phyloP scores from a whole-genome alignment of 2,797 vertebrate genomes.

The Lepilemur ruficaudatus region DNA sequence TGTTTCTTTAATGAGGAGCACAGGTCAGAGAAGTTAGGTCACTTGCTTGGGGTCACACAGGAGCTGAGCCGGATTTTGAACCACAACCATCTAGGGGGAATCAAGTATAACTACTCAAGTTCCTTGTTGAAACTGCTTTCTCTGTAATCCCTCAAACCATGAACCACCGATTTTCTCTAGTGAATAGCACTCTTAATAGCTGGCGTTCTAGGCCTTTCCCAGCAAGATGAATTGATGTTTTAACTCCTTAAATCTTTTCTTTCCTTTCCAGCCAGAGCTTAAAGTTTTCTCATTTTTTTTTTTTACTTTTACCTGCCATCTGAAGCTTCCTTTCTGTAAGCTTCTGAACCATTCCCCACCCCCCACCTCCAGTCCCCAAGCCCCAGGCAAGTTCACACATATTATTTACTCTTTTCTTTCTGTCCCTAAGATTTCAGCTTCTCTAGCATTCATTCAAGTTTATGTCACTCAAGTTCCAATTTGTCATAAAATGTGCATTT shows the following conservation, averaged over 20 bases:
- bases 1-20: neutral
- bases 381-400: neutral
- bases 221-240: neutral
- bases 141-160: neutral
- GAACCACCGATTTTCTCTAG: neutral
- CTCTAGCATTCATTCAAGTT: neutral
- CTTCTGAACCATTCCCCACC: neutral
- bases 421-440: neutral
- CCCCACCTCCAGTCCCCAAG: neutral
- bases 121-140: neutral
- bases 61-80: neutral
- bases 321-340: neutral
- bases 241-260: neutral
- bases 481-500: constrained; percentile 29
- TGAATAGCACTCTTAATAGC: neutral
- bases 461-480: constrained; percentile 26
- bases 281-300: neutral
- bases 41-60: neutral
- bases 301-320: neutral
- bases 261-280: neutral
- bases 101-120: neutral
- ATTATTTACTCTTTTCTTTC: neutral
- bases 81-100: neutral
- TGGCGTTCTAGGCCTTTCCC: neutral
- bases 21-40: neutral